phyloP scores from a whole-genome alignment of 2,888 invertebrate species.

The Apeira syringaria region DNA sequence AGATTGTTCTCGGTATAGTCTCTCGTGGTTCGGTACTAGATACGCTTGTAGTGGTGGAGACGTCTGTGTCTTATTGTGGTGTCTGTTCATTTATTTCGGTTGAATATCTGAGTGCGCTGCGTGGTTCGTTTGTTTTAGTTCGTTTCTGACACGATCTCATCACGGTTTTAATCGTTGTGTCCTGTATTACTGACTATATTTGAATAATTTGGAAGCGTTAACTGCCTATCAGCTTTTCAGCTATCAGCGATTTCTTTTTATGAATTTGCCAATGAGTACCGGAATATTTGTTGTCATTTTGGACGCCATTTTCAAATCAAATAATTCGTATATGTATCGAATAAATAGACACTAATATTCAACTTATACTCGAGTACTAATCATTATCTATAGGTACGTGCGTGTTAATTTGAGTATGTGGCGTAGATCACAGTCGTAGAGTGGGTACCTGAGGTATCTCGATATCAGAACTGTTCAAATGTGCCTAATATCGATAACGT shows the following conservation, averaged over 20 bases:
- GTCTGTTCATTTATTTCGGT: slow-evolving; percentile 11
- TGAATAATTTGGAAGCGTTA: neutral
- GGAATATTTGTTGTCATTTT: neutral
- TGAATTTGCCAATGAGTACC: slow-evolving; percentile 3
- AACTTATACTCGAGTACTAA: no score
- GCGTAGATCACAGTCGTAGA: slow-evolving; percentile 26
- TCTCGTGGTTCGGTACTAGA: slow-evolving; percentile 20
- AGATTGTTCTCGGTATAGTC: slow-evolving; percentile 36
- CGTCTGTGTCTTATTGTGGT: slow-evolving; percentile 27
- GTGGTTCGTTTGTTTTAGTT: slow-evolving; percentile 8
- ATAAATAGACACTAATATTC: neutral
- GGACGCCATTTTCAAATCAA: neutral
- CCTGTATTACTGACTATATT: neutral
- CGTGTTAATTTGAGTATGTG: slow-evolving; percentile 18
- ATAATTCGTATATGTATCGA: neutral
- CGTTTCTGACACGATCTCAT: slow-evolving; percentile 4
- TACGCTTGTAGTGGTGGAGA: slow-evolving; percentile 22
- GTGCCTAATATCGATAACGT: slow-evolving; percentile 17
- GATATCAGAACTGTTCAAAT: slow-evolving; percentile 15
- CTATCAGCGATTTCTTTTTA: neutral
- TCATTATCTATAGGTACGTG: slow-evolving; percentile 4
- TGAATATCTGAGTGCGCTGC: slow-evolving; percentile 19
- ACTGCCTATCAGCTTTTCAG: neutral
- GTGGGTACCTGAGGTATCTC: slow-evolving; percentile 20
- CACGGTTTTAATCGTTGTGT: slow-evolving; percentile 5